Evolutionary conservation across 2,113 vertebrate genomes (phyloP).

Genomic region (Neolamprologus tretocephalus): DNA sequence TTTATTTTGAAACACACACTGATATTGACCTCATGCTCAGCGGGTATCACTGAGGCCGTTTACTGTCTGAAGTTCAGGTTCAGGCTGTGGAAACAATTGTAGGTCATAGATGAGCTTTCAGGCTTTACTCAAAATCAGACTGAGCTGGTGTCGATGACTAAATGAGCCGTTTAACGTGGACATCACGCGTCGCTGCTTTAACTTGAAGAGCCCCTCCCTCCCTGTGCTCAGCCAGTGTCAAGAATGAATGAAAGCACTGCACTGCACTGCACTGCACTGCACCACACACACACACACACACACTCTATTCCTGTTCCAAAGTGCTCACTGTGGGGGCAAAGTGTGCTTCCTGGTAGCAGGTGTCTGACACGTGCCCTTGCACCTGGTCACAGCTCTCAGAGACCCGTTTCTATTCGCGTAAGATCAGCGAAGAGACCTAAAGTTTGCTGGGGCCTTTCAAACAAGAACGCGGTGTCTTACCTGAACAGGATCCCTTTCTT

Average conservation of each 20-base stretch:
- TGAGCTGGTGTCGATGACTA: fast-evolving
- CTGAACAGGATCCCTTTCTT: constrained; percentile 57
- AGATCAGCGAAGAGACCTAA: background rate
- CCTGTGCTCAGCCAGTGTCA: background rate
- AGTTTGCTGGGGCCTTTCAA: background rate
- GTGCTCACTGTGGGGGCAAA: background rate
- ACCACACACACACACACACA: fast-evolving
- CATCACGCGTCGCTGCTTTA: fast-evolving
- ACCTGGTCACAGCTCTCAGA: background rate
- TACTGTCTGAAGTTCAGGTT: background rate
- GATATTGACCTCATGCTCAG: background rate
- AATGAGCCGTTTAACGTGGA: background rate
- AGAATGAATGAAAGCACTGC: background rate
- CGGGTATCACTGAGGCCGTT: background rate
- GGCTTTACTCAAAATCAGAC: background rate
- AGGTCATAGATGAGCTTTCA: background rate
- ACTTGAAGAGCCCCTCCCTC: background rate
- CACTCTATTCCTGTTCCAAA: too few relatives aligned
- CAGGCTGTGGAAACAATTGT: background rate
- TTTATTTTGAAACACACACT: background rate
- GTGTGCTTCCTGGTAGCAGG: background rate
- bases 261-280: background rate
- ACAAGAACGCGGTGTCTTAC: background rate
- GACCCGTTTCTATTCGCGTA: background rate
- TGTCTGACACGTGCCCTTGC: background rate